A percentile compares a stretch with the other conserved stretches of the same genome.
Evolutionary conservation across 2,888 invertebrate species (phyloP).

Genomic region (Erebia palarica): DNA sequence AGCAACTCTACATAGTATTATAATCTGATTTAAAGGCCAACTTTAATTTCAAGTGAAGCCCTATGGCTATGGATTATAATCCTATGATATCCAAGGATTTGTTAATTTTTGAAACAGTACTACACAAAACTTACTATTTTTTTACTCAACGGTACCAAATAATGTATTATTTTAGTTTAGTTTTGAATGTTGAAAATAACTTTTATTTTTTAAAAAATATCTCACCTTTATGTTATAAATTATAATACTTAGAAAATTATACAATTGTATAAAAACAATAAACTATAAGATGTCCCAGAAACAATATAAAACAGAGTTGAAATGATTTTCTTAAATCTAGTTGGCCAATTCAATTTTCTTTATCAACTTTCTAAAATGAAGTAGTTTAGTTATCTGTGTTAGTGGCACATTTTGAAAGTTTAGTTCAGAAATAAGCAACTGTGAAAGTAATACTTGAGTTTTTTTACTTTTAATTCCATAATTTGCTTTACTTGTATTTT

Average conservation of each 20-base stretch:
- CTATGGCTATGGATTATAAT: too few relatives aligned
- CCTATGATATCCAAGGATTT: background rate
- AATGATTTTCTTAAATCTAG: slow-evolving; percentile 30
- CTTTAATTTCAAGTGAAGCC: slow-evolving; percentile 10
- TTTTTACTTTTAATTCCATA: slow-evolving; percentile 7
- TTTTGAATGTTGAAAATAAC: background rate
- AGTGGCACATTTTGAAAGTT: slow-evolving; percentile 32
- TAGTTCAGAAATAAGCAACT: slow-evolving; percentile 21
- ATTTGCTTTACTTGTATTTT: background rate
- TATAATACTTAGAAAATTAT: background rate
- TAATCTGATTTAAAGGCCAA: background rate
- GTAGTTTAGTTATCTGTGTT: slow-evolving; percentile 32
- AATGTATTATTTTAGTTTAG: too few relatives aligned
- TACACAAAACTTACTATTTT: background rate
- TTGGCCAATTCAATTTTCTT: slow-evolving; percentile 32
- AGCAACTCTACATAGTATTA: background rate
- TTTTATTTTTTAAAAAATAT: background rate
- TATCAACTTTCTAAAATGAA: slow-evolving; percentile 35
- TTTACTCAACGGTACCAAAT: too few relatives aligned
- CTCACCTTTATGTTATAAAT: slow-evolving; percentile 1
- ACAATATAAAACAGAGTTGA: slow-evolving; percentile 5
- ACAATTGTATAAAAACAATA: background rate
- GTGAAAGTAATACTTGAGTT: slow-evolving; percentile 21
- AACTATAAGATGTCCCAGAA: slow-evolving; percentile 4
- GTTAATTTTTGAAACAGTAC: background rate